These are phyloP conservation scores for Pangasianodon gigas DNA, from an alignment of 2,113 vertebrate genomes.

Conservation along the genomic window DNA sequence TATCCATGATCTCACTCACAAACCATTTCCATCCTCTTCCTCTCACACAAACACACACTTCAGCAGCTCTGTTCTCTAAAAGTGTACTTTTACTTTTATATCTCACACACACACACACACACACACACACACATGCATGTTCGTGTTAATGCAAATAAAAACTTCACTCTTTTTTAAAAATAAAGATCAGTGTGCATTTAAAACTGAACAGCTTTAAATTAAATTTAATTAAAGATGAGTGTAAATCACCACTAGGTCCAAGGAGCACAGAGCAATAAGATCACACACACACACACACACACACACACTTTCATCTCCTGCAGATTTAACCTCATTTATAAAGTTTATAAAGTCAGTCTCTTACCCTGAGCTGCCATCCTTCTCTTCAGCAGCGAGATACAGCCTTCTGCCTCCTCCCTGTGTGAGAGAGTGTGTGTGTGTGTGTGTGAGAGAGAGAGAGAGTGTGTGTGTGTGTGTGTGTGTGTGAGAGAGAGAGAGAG, in stretches of 20 bases:
- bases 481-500: neutral
- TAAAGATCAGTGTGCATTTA: neutral
- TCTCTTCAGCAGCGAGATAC: neutral
- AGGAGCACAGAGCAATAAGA: no score
- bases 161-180: neutral
- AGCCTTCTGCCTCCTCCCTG: conserved; percentile 16
- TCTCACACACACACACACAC: neutral
- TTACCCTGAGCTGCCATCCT: conserved; percentile 16
- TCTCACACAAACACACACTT: neutral
- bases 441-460: neutral
- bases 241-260: neutral
- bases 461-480: neutral
- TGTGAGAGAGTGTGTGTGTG: conserved; percentile 24
- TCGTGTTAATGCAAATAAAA: neutral
- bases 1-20: neutral
- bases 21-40: neutral
- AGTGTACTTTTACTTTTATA: neutral
- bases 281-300: neutral
- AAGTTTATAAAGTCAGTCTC: neutral
- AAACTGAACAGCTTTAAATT: neutral
- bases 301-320: neutral
- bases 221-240: neutral
- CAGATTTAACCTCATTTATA: neutral
- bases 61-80: neutral
- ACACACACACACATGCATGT: neutral